A percentile compares a stretch with the other conserved stretches of the same genome.
phyloP scores from a whole-genome alignment of 2,113 vertebrate species.

The Spilogale gracilis region DNA sequence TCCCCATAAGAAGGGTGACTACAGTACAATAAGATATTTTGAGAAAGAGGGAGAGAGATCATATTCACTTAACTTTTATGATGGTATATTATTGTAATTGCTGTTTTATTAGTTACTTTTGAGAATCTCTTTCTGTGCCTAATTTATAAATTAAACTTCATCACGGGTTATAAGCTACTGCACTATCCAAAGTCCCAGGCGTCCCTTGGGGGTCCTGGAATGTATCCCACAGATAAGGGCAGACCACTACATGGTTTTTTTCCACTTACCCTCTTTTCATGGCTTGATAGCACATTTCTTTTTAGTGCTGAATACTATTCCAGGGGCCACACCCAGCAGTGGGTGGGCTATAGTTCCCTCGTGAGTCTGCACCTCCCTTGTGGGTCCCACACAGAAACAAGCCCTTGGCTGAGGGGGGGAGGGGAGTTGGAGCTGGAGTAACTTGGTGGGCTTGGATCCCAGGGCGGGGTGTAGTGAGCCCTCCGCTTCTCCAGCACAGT shows the following conservation, averaged over 20 bases:
- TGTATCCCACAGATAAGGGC: background rate
- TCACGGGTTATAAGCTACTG: background rate
- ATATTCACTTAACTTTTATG: background rate
- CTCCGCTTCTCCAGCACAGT: background rate
- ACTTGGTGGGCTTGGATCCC: background rate
- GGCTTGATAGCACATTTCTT: background rate
- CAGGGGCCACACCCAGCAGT: background rate
- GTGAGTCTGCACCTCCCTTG: background rate
- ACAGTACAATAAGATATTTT: background rate
- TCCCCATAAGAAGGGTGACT: background rate
- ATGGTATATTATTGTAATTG: background rate
- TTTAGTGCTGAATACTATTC: background rate
- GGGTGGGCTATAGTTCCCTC: background rate
- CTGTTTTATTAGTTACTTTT: background rate
- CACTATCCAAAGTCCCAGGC: background rate
- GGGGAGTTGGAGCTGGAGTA: background rate
- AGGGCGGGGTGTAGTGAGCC: accelerated
- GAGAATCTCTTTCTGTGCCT: background rate
- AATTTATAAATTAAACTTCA: background rate
- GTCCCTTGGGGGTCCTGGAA: background rate
- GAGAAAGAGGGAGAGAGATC: background rate
- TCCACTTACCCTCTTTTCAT: background rate
- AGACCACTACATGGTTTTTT: background rate
- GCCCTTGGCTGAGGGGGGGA: background rate
- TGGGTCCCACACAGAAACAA: background rate